Conservation (phyloP, 2,113 vertebrate genomes). For the Cromileptes altivelis region DNA sequence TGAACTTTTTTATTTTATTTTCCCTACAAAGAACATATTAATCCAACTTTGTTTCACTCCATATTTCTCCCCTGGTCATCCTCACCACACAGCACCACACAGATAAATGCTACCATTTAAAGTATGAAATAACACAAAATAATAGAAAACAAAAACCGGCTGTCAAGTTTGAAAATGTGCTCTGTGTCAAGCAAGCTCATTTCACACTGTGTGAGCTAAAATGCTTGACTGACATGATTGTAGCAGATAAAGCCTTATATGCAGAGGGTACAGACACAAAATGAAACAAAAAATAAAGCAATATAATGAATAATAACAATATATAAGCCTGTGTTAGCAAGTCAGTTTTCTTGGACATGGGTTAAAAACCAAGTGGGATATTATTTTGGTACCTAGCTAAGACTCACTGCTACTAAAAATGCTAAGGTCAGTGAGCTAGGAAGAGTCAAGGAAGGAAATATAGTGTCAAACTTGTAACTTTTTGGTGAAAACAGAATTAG, state of each 20-base stretch:
- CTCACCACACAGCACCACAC: too few relatives aligned
- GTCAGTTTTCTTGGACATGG: neutral
- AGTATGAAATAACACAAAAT: neutral
- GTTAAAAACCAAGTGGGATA: slow-evolving; percentile 11
- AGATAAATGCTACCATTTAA: neutral
- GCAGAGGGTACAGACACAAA: neutral
- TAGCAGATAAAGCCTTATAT: neutral
- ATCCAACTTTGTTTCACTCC: too few relatives aligned
- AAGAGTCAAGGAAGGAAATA: neutral
- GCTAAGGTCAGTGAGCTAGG: neutral
- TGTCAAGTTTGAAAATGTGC: neutral
- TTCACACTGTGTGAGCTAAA: neutral
- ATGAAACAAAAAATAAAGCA: neutral
- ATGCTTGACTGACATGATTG: neutral
- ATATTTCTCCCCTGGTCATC: too few relatives aligned
- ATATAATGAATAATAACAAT: neutral
- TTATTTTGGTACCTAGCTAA: slow-evolving; percentile 10
- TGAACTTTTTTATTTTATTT: too few relatives aligned
- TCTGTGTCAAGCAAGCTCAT: neutral
- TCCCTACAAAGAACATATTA: too few relatives aligned
- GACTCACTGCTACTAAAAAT: neutral
- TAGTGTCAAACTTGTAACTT: neutral
- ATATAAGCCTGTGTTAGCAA: neutral
- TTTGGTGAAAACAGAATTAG: neutral
- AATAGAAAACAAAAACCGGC: neutral